These are phyloP conservation scores for Apamea anceps DNA, from an alignment of 2,888 invertebrate species.

Conservation along the genomic window DNA sequence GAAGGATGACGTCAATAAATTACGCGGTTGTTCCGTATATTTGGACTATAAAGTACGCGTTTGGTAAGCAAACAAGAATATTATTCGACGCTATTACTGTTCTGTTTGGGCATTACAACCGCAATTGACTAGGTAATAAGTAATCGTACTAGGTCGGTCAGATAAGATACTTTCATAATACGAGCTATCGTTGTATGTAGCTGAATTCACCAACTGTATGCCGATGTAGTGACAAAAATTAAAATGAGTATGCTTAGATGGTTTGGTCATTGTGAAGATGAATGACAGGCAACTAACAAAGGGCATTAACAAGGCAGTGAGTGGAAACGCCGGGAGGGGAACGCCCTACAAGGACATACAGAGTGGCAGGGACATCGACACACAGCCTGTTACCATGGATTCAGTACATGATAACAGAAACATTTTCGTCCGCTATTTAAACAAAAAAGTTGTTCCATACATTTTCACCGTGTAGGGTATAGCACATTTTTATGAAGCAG, in stretches of 20 bases:
- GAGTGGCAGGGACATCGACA: not conserved
- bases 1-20: slow-evolving; percentile 53
- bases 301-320: not conserved
- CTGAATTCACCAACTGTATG: not conserved
- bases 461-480: too few species aligned
- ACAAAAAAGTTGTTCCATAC: too few species aligned
- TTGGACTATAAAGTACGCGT: slow-evolving; percentile 26
- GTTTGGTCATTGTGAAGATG: not conserved
- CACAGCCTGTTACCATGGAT: not conserved
- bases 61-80: slow-evolving; percentile 46
- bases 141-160: not conserved
- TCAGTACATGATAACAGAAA: not conserved
- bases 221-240: not conserved
- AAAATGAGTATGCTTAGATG: not conserved
- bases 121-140: not conserved
- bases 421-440: too few species aligned
- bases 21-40: slow-evolving; percentile 33
- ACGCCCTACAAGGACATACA: not conserved
- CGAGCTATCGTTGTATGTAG: not conserved
- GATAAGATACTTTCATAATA: not conserved
- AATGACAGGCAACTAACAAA: not conserved
- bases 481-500: too few species aligned
- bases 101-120: slow-evolving; percentile 5
- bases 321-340: too few species aligned
- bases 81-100: slow-evolving; percentile 29